Evolutionary conservation across 1,140 invertebrate species (phyloP), one percentile per base, ranked within the genome.

Genomic region (Pseudachorutes palmiensis): DNA sequence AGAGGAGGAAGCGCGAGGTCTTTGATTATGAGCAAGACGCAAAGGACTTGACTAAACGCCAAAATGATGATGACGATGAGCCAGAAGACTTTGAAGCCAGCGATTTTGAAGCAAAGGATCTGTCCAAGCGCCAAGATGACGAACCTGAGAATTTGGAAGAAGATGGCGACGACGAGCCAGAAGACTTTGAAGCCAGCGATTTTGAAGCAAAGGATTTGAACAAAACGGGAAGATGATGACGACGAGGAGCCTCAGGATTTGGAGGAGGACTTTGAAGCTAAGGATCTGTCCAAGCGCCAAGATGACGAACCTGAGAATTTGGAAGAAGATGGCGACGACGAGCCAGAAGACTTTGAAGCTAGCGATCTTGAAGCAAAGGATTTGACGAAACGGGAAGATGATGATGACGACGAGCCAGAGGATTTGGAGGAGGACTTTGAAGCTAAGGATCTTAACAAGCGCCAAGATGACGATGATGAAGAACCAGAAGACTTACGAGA

Each of bases 111-210:
- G 12, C 51, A 55, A 55, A 55, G 24, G 51, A 55, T 22, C 24
- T 55, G 24, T 14, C 51, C 5, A 55, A 55, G 24, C 51, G 51
- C 24, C 51, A 55, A 55, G 51, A 55, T 55, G 51, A 55, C 51
- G 51, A 55, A 5, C 12, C 51, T 41, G 36, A 41, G 36, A 19
- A 41, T 41, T 41, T 41, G 5, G 36, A 41, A 41, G 36, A 41
- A 19, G 36, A 41, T 41, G 36, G 19, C 24, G 24, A 55, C 24
- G 51, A 55, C 24, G 51, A 55, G 24, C 14, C 12, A 22, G 51
- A 55, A 55, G 51, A 55, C 51, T 55, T 55, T 16, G 51, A 55
- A 19, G 12, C 51, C 24, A 12, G 5, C 9, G 51, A 55, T 24
- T 5, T 55, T 19, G 36, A 41, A 19, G 36, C 5, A 41, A 5